These are phyloP conservation scores for Oxyscelio sp. DNA, from an alignment of 2,888 invertebrate genomes.

Conservation along the genomic window DNA sequence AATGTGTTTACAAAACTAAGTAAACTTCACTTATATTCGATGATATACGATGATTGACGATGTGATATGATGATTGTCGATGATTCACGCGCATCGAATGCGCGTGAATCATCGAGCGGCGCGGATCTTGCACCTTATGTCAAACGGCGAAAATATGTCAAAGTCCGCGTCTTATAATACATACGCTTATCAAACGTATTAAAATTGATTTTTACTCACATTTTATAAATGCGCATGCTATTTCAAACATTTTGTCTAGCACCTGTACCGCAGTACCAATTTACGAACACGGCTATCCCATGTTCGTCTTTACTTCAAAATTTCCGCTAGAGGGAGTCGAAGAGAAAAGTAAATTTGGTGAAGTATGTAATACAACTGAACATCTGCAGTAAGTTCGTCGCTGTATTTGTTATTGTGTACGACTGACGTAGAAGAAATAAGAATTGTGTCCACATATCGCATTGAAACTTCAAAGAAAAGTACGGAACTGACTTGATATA, in stretches of 20 bases:
- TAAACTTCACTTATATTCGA: too few relatives aligned
- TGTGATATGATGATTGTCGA: too few relatives aligned
- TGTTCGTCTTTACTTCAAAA: constrained; percentile 29
- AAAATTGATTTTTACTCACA: too few relatives aligned
- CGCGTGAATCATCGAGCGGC: too few relatives aligned
- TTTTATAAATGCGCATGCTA: too few relatives aligned
- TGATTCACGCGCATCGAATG: too few relatives aligned
- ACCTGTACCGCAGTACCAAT: constrained; percentile 18
- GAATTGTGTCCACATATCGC: constrained; percentile 27
- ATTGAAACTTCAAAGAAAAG: constrained; percentile 35
- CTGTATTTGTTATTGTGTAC: constrained; percentile 24
- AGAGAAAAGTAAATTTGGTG: constrained; percentile 48
- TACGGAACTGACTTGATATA: background rate
- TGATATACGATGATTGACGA: too few relatives aligned
- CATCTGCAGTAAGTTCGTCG: constrained; percentile 26
- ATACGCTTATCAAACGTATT: too few relatives aligned
- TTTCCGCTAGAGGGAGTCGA: constrained; percentile 25
- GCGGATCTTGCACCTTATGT: too few relatives aligned
- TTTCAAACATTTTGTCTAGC: constrained; percentile 43
- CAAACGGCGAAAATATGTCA: too few relatives aligned
- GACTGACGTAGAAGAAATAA: constrained; percentile 18
- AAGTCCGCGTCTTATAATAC: too few relatives aligned
- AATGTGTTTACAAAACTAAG: too few relatives aligned
- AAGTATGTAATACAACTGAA: constrained; percentile 27
- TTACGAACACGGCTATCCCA: constrained; percentile 29